These are phyloP conservation scores for Ptycholaimellus sp. DNA, from an alignment of 2,888 invertebrate genomes.

Conservation along the genomic window DNA sequence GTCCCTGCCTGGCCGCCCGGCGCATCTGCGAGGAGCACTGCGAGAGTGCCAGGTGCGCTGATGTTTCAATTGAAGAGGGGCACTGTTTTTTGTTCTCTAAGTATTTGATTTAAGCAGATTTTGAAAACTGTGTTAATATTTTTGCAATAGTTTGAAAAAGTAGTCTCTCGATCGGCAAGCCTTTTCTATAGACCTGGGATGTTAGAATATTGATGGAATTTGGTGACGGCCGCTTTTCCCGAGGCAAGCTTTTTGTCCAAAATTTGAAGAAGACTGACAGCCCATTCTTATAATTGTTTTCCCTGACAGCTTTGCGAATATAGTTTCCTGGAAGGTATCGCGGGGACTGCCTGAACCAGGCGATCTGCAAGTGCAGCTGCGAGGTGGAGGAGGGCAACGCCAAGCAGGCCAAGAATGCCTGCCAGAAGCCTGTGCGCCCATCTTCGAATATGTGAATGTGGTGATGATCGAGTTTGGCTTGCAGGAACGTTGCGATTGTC, in stretches of 20 bases:
- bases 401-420: constrained; percentile 21
- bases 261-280: no score
- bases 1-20: constrained; percentile 21
- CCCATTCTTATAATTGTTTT: no score
- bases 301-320: no score
- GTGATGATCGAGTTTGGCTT: no score
- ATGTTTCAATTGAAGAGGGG: no score
- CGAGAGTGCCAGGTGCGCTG: constrained; percentile 18
- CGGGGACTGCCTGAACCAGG: constrained; percentile 25
- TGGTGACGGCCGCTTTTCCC: no score
- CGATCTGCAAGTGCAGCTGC: constrained; percentile 25
- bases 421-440: constrained; percentile 19
- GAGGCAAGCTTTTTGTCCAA: no score
- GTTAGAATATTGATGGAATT: no score
- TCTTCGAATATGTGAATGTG: no score
- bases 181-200: no score
- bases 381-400: constrained; percentile 22
- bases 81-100: not conserved
- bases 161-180: no score
- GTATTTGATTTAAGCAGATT: not conserved
- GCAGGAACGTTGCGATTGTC: constrained; percentile 20
- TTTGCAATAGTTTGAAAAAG: no score
- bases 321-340: constrained; percentile 14
- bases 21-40: constrained; percentile 25
- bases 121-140: not conserved